These are phyloP conservation scores for Trichosurus vulpecula DNA, from an alignment of 2,797 vertebrate genomes.

Conservation along the genomic window DNA sequence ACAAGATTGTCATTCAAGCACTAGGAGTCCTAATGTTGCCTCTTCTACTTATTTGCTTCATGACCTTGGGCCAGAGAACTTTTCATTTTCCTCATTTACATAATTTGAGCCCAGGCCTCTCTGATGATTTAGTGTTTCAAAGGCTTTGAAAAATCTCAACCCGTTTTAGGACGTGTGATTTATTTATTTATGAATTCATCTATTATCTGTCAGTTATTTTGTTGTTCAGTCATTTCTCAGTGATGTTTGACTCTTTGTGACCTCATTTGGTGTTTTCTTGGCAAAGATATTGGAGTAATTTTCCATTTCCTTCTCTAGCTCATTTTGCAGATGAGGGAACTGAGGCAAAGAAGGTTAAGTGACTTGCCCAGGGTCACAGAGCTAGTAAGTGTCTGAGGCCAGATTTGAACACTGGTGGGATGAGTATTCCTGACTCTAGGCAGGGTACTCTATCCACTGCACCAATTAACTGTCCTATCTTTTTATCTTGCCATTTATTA, in stretches of 20 bases:
- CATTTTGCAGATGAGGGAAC: not conserved
- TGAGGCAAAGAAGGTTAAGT: not conserved
- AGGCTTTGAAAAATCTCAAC: not conserved
- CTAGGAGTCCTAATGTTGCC: not conserved
- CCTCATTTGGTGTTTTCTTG: not conserved
- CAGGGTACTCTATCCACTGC: not conserved
- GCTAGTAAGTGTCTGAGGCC: too few species aligned
- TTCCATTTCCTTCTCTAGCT: not conserved
- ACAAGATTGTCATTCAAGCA: not conserved
- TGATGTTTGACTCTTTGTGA: not conserved
- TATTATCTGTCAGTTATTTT: not conserved
- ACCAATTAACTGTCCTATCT: not conserved
- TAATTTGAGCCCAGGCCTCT: not conserved
- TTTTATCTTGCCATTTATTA: not conserved
- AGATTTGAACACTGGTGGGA: not conserved
- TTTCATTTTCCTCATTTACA: conserved; percentile 4
- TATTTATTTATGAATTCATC: not conserved
- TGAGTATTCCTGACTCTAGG: not conserved
- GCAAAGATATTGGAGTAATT: not conserved
- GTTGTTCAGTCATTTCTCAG: not conserved
- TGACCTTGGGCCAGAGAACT: not conserved
- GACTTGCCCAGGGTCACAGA: not conserved
- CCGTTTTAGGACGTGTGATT: not conserved
- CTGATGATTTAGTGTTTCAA: conserved; percentile 22
- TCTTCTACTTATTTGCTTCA: not conserved